Conservation (phyloP, 64 coral and sea anemone genomes). For the Actinia tenebrosa region DNA sequence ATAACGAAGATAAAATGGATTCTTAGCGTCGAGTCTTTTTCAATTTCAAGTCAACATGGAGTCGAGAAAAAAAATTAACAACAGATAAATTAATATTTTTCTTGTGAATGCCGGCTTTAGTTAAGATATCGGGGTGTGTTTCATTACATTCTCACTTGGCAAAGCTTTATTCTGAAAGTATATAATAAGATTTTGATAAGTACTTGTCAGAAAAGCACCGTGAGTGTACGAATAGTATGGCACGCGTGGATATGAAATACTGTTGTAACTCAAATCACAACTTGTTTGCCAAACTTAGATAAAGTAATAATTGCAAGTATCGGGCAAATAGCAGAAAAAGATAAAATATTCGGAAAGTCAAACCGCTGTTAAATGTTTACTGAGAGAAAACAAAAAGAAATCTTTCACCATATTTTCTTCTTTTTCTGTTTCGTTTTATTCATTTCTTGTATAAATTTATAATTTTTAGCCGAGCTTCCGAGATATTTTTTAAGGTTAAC, state of each 20-base stretch:
- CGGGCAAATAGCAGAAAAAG: background rate
- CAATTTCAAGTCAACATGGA: background rate
- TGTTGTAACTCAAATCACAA: background rate
- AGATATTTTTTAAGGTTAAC: background rate
- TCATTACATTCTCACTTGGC: background rate
- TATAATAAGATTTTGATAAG: background rate
- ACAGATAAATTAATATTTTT: constrained; percentile 2
- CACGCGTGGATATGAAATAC: background rate
- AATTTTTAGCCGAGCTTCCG: background rate
- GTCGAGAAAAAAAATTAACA: background rate
- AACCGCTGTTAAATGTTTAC: background rate
- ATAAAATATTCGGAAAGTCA: background rate
- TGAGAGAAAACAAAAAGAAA: background rate
- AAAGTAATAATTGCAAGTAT: constrained; percentile 8
- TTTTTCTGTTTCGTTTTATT: background rate
- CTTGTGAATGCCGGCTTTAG: background rate
- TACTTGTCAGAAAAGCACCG: background rate
- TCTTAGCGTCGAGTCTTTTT: background rate
- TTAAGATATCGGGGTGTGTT: background rate
- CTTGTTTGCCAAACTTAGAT: background rate
- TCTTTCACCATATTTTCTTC: background rate
- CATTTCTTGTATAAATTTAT: background rate
- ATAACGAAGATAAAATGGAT: background rate
- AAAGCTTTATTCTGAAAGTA: constrained; percentile 6
- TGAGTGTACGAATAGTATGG: background rate